Evolutionary conservation across 2,113 vertebrate species (phyloP), one percentile per base, ranked within the genome.

Genomic region (Corvus hawaiiensis): DNA sequence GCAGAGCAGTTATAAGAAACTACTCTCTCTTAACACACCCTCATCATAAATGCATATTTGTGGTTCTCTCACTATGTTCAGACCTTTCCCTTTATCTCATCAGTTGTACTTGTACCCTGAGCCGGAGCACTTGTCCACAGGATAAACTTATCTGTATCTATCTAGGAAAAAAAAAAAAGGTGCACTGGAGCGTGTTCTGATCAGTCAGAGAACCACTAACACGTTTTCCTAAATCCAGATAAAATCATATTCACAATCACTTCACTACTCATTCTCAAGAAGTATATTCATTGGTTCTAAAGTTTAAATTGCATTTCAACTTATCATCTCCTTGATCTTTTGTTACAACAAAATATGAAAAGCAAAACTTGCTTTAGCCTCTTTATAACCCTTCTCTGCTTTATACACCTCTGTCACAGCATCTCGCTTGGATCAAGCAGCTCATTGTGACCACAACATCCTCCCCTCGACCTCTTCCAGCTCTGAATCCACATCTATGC

Each of bases 31-130:
- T 32, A 85, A 96, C 93, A 93, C 92, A 66, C 93, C 94, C 92
- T 90, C 91, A 84, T 87, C 90, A 28, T 77, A 80, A 79, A 95
- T 90, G 94, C 93, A 84, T 95, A 96, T 20, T 87, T 95, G 94
- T 79, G 93, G 93, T 91, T 95, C 91, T 51, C 91, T 68, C 52
- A 1, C 89, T 52, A 71, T 28, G 87, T 74, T 91, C 82, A 83
- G 89, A 71, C 84, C 55, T 96, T 90, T 76, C 72, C 48, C 91
- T 94, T 95, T 91, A 96, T 95, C 93, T 77, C 88, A 94, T 94
- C 93, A 37, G 48, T 44, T 87, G 94, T 78, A 63, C 32, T 84
- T 73, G n/a, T 19, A n/a, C 61, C 59, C 90, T 72, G 64, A 96
- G 87, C 72, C 80, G 90, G 54, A 77, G 68, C 80, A 80, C 58